These are phyloP conservation scores for Campylomormyrus tamandua DNA, from an alignment of 2,113 vertebrate genomes.

Conservation along the genomic window DNA sequence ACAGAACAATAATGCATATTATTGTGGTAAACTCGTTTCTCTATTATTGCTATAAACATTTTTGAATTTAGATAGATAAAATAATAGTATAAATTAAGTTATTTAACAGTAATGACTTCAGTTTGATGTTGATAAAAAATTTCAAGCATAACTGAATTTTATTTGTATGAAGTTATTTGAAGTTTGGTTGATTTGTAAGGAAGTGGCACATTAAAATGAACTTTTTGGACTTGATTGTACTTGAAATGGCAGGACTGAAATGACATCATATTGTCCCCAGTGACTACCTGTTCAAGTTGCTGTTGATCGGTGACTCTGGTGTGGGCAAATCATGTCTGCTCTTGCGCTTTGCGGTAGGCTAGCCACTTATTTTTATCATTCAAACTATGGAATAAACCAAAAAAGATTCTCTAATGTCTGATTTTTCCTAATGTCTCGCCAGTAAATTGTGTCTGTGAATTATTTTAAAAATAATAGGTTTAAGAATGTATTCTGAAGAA, in stretches of 20 bases:
- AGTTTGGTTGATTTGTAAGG: neutral
- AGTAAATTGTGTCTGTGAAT: neutral
- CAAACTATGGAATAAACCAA: neutral
- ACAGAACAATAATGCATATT: neutral
- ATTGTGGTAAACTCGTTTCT: neutral
- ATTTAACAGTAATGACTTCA: neutral
- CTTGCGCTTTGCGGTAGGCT: constrained; percentile 88
- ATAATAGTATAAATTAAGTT: neutral
- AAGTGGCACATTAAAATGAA: neutral
- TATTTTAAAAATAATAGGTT: neutral
- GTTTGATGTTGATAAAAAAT: neutral
- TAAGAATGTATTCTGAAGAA: neutral
- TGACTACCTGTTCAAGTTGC: constrained; percentile 98
- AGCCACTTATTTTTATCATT: neutral
- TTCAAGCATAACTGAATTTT: neutral
- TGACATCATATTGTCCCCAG: constrained; percentile 58
- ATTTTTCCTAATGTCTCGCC: neutral
- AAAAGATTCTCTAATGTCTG: neutral
- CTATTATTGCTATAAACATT: neutral
- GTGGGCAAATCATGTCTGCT: constrained; percentile 97
- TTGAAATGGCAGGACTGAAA: neutral
- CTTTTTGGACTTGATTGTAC: neutral
- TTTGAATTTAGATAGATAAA: neutral
- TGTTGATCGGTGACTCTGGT: constrained; percentile 94
- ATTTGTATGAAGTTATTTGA: neutral